Evolutionary conservation across 2,888 invertebrate species (phyloP), one percentile per base, ranked within the genome.

Genomic region (Dicranocentrus wangi): DNA sequence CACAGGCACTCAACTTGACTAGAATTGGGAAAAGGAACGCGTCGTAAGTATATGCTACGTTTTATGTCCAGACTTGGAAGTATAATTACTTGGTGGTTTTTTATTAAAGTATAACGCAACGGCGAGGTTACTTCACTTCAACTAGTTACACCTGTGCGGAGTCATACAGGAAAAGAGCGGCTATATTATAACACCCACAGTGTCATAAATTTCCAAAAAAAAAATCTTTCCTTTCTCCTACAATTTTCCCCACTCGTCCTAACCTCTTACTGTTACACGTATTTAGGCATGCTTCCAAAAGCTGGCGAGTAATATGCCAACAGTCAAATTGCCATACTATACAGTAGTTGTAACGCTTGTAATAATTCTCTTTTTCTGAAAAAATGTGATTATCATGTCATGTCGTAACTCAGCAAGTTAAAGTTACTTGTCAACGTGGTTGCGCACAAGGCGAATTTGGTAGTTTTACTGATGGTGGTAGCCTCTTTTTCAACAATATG

Each of bases 331-430:
- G n/a, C n/a, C n/a, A n/a, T 47, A 5, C 47, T 47, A 15, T 47
- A 60, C 28, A 60, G 10, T 21, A 58, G 25, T 58, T n/a, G 32
- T 60, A 27, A 25, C 10, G 2, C 8, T 21, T 21, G 47, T 27
- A 51, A 66, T 47, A 27, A 69, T 69, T 53, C 17, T 63, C 23
- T 42, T 42, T 21, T 13, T 2, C n/a, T 61, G 21, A 68, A 63
- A 77, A 63, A 60, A 15, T 61, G 63, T 70, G 70, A 77, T 77
- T 77, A 63, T 77, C 70, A 70, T 70, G 32, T 69, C 63, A 63
- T 77, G 77, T 77, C 69, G 63, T 77, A 77, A 77, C 39, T 77
- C 77, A 77, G 32, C 63, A 69, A 60, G 43, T 70, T 23, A 70
- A 25, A 53, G 8, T 42, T 68, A 47, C 60, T 63, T 77, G 70